phyloP scores from a whole-genome alignment of 2,797 vertebrate species.

The Sebastolobus alascanus region DNA sequence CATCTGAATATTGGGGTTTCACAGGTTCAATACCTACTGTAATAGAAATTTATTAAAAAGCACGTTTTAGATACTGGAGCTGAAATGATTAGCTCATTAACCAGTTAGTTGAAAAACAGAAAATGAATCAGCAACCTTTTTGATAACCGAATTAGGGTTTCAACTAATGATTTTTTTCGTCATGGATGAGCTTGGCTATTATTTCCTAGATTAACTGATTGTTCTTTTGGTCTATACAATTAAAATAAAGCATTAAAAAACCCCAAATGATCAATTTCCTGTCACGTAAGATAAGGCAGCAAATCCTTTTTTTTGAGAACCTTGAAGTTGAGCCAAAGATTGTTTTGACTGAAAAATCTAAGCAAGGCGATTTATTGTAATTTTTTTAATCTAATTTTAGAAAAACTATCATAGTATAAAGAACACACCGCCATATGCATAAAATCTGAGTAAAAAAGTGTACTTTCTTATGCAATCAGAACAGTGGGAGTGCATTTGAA shows the following conservation, averaged over 20 bases:
- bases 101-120: neutral
- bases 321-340: neutral
- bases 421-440: too few species aligned
- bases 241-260: neutral
- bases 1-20: conserved; percentile 9
- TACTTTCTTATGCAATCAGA: too few species aligned
- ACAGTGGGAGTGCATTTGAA: too few species aligned
- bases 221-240: neutral
- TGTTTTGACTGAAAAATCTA: neutral
- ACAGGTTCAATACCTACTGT: neutral
- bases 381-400: too few species aligned
- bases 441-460: too few species aligned
- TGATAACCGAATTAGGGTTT: neutral
- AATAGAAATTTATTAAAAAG: neutral
- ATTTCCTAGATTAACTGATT: neutral
- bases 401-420: too few species aligned
- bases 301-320: neutral
- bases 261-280: neutral
- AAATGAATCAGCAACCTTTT: neutral
- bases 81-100: neutral
- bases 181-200: neutral
- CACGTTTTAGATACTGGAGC: neutral
- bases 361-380: too few species aligned
- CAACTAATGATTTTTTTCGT: neutral
- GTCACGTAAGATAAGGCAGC: neutral